These are phyloP conservation scores for Diogma glabrata DNA, from an alignment of 2,888 invertebrate species.

Conservation along the genomic window DNA sequence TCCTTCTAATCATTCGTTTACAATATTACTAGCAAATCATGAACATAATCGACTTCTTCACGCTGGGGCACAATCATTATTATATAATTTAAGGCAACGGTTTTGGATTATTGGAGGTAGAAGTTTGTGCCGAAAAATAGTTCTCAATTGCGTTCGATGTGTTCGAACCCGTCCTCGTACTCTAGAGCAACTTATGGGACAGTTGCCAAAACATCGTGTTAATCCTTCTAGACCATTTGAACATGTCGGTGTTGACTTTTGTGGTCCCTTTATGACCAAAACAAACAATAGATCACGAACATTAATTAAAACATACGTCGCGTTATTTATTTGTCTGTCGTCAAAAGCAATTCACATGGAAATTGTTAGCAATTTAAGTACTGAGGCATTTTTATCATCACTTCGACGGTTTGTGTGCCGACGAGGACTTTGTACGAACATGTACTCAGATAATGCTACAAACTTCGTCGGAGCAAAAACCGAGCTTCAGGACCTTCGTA, in stretches of 20 bases:
- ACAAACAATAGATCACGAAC: no score
- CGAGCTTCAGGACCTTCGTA: no score
- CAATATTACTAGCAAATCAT: no score
- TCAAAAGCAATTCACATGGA: no score
- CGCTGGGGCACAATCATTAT: neutral
- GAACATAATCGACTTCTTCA: neutral
- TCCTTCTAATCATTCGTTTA: neutral
- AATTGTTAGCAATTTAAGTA: neutral
- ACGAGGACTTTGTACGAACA: no score
- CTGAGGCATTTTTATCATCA: neutral
- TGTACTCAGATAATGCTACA: no score
- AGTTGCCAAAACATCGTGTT: neutral
- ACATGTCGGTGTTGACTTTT: neutral
- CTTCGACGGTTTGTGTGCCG: no score
- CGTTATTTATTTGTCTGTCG: neutral
- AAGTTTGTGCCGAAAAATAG: no score
- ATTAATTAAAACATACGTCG: neutral
- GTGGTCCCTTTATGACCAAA: neutral
- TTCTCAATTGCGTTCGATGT: no score
- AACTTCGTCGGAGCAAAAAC: no score
- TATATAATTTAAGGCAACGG: neutral
- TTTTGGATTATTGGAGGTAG: no score
- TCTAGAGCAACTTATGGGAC: no score
- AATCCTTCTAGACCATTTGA: neutral
- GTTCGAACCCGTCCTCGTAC: neutral